Evolutionary conservation across 2,113 vertebrate species (phyloP).

Genomic region (Rhinoderma darwinii): DNA sequence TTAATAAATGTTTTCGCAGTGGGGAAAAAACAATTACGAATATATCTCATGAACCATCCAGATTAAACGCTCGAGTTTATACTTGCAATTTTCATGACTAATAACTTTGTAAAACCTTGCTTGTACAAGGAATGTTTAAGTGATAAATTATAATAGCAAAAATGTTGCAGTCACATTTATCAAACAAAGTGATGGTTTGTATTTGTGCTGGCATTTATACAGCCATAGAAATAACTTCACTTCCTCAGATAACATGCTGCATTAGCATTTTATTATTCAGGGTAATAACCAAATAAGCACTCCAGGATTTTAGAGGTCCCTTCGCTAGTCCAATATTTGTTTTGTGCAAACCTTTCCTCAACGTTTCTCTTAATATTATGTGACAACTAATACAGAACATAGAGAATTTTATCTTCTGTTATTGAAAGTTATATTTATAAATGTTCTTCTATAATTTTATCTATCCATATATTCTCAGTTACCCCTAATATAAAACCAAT

Average conservation of each 20-base stretch:
- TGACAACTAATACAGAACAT: background rate
- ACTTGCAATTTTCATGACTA: constrained; percentile 59
- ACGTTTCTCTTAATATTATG: background rate
- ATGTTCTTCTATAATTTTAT: background rate
- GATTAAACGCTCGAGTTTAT: constrained; percentile 58
- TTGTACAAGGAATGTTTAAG: constrained; percentile 57
- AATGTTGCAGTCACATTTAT: constrained; percentile 58
- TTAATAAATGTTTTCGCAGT: constrained; percentile 57
- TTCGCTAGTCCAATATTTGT: background rate
- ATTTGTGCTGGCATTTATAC: constrained; percentile 50
- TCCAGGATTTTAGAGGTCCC: background rate
- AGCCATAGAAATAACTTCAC: constrained; percentile 3
- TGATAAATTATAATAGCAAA: constrained; percentile 60
- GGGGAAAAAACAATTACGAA: constrained; percentile 53
- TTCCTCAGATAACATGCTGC: constrained; percentile 23
- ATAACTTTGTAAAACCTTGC: constrained; percentile 57
- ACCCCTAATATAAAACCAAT: too few relatives aligned
- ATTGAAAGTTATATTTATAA: background rate
- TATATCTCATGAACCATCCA: constrained; percentile 58
- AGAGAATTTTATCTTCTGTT: background rate
- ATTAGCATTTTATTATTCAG: constrained; percentile 26
- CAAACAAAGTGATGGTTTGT: constrained; percentile 51
- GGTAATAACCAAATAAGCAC: constrained; percentile 39
- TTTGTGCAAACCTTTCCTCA: background rate
- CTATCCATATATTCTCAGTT: too few relatives aligned